Evolutionary conservation across 2,888 invertebrate genomes (phyloP).

Genomic region (Monopis laevigella): DNA sequence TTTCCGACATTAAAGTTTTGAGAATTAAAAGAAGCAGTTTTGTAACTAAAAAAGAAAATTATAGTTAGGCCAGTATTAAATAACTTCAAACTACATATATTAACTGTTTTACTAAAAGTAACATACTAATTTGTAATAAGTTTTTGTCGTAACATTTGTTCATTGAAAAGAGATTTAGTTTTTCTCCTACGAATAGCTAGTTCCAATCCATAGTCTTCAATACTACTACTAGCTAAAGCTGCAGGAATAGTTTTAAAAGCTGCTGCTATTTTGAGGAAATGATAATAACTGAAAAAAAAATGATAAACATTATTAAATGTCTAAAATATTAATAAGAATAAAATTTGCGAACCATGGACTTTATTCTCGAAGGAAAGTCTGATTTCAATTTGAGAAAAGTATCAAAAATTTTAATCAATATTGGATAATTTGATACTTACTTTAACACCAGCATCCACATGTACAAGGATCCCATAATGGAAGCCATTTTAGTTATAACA

Average conservation of each 20-base stretch:
- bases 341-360: background rate
- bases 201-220: constrained; percentile 47
- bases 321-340: background rate
- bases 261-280: constrained; percentile 39
- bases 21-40: too few relatives aligned
- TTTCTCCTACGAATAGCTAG: constrained; percentile 52
- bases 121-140: constrained; percentile 41
- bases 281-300: constrained; percentile 38
- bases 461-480: constrained; percentile 56
- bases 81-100: too few relatives aligned
- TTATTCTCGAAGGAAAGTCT: background rate
- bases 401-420: background rate
- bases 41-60: too few relatives aligned
- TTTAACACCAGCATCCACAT: constrained; percentile 59
- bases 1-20: too few relatives aligned
- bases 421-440: constrained; percentile 26
- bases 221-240: constrained; percentile 26
- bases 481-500: constrained; percentile 46
- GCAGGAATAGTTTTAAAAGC: constrained; percentile 44
- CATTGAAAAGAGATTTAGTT: constrained; percentile 52
- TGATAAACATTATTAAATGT: background rate
- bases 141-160: constrained; percentile 45
- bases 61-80: too few relatives aligned
- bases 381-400: background rate
- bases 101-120: background rate